These are phyloP conservation scores for Pinctada fucata DNA, from an alignment of 2,888 invertebrate genomes.

Conservation along the genomic window DNA sequence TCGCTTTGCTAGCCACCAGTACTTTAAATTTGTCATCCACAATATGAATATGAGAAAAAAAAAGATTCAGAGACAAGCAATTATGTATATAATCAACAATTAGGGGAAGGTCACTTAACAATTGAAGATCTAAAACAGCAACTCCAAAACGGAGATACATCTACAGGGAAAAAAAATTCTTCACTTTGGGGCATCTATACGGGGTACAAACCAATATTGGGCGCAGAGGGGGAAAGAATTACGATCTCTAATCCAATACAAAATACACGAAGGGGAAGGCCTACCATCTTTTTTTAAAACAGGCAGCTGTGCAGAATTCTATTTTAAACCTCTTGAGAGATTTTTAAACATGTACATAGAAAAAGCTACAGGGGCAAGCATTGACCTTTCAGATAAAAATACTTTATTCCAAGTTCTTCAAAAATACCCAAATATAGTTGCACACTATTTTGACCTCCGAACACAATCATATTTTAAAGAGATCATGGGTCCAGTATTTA, in stretches of 20 bases:
- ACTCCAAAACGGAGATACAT: conserved; percentile 40
- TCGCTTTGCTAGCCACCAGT: conserved; percentile 30
- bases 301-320: conserved; percentile 55
- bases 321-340: conserved; percentile 50
- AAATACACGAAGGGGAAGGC: conserved; percentile 48
- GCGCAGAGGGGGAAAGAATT: conserved; percentile 43
- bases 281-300: conserved; percentile 54
- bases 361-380: conserved; percentile 34
- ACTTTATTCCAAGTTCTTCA: conserved; percentile 46
- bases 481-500: conserved; percentile 53
- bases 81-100: conserved; percentile 49
- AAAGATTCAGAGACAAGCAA: conserved; percentile 42
- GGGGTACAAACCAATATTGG: conserved; percentile 48
- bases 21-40: conserved; percentile 36
- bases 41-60: conserved; percentile 48
- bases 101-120: conserved; percentile 49
- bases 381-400: conserved; percentile 37
- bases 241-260: conserved; percentile 44
- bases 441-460: conserved; percentile 51
- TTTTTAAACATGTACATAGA: conserved; percentile 43
- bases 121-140: conserved; percentile 41
- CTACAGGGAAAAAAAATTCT: conserved; percentile 40
- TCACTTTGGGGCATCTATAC: conserved; percentile 44
- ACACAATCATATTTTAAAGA: conserved; percentile 49
- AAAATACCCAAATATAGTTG: conserved; percentile 51